phyloP scores from a whole-genome alignment of 2,113 vertebrate genomes.

The Chaetorhynchus papuensis region DNA sequence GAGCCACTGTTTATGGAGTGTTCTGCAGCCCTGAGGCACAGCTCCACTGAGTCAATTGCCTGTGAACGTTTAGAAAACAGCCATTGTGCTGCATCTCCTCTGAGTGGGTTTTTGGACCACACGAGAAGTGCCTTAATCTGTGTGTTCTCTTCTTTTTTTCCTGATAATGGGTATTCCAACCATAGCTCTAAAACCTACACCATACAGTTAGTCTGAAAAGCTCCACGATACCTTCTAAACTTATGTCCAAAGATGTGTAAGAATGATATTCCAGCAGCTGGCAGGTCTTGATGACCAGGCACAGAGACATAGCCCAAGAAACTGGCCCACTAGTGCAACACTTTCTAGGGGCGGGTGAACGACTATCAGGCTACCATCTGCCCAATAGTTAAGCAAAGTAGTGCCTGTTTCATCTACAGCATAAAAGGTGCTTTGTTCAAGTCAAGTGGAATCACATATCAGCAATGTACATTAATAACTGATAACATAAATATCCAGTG shows the following conservation, averaged over 20 bases:
- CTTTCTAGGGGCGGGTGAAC: background rate
- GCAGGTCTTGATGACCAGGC: background rate
- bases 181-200: background rate
- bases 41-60: background rate
- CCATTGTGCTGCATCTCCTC: background rate
- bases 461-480: constrained; percentile 26
- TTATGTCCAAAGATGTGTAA: background rate
- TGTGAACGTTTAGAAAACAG: background rate
- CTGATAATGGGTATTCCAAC: background rate
- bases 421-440: constrained; percentile 19
- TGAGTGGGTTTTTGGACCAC: background rate
- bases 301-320: background rate
- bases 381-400: background rate
- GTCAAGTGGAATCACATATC: background rate
- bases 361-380: background rate
- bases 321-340: background rate
- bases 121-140: accelerated
- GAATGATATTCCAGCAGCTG: background rate
- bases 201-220: background rate
- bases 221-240: background rate
- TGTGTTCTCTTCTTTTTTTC: background rate
- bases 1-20: background rate
- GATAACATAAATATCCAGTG: constrained; percentile 46
- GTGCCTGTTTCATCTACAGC: background rate
- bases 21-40: background rate